phyloP scores from a whole-genome alignment of 2,797 vertebrate genomes.

The Betta splendens region DNA sequence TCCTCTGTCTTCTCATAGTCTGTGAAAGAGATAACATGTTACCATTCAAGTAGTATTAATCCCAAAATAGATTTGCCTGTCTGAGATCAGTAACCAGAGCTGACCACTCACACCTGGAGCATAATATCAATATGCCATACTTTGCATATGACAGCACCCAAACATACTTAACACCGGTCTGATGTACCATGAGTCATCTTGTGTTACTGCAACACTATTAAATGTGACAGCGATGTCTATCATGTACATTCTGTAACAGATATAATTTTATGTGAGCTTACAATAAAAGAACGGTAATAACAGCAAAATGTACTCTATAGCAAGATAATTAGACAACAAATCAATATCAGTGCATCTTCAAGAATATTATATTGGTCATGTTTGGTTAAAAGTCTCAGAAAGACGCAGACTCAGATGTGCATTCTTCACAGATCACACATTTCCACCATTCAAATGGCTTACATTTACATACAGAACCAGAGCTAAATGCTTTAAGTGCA shows the following conservation, averaged over 20 bases:
- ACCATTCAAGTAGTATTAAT: conserved; percentile 21
- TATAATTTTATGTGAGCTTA: neutral
- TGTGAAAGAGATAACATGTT: conserved; percentile 58
- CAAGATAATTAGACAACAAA: neutral
- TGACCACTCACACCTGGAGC: conserved; percentile 14
- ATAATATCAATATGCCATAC: conserved; percentile 15
- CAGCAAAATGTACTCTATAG: too few species aligned
- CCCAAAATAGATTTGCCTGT: neutral
- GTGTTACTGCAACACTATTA: conserved; percentile 2
- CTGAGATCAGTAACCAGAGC: neutral
- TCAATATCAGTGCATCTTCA: neutral
- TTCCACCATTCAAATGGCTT: neutral
- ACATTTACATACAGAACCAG: neutral
- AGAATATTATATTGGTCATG: neutral
- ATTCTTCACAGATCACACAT: neutral
- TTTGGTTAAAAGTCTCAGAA: neutral
- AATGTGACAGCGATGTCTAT: neutral
- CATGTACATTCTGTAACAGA: neutral
- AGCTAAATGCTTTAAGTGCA: neutral
- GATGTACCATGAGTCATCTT: conserved; percentile 28
- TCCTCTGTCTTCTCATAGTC: conserved; percentile 99
- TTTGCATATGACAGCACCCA: conserved; percentile 23
- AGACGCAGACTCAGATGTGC: neutral
- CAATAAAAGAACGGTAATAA: neutral
- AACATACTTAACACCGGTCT: conserved; percentile 22